Conservation (phyloP, 1,140 invertebrate genomes). For the Drosophila kikkawai region DNA sequence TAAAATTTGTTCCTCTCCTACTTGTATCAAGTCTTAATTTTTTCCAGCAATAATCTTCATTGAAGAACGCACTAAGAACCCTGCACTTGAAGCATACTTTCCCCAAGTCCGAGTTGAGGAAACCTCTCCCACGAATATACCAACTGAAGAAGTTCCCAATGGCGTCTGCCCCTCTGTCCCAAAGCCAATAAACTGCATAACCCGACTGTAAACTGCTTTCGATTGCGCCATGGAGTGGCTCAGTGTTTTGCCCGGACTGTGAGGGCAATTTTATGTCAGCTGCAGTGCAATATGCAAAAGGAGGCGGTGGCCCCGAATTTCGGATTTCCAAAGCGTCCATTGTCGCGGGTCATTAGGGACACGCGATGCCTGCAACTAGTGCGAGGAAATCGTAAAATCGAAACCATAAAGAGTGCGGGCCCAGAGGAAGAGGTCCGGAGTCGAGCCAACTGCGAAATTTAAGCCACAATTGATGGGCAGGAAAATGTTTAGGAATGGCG, state of each 20-base stretch:
- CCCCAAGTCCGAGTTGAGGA: not conserved
- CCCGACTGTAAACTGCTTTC: slow-evolving; percentile 24
- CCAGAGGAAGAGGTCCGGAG: not conserved
- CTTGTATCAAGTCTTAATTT: not conserved
- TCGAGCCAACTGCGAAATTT: slow-evolving; percentile 25
- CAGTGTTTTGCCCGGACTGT: slow-evolving; percentile 19
- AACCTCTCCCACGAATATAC: not conserved
- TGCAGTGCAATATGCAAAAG: slow-evolving; percentile 58
- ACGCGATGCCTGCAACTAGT: slow-evolving; percentile 58
- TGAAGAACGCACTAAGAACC: not conserved
- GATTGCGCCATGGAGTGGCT: slow-evolving; percentile 19
- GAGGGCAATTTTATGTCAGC: slow-evolving; percentile 58
- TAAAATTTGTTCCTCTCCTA: not conserved
- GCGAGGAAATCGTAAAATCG: slow-evolving; percentile 44
- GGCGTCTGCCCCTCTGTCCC: not conserved
- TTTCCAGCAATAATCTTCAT: not conserved
- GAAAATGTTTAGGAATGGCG: slow-evolving; percentile 31
- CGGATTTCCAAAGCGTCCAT: slow-evolving; percentile 47
- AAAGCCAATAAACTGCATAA: slow-evolving; percentile 46
- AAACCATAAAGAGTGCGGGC: slow-evolving; percentile 20
- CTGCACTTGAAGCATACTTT: not conserved
- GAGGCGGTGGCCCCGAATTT: slow-evolving; percentile 59
- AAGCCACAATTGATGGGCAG: slow-evolving; percentile 49
- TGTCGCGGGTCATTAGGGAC: slow-evolving; percentile 59
- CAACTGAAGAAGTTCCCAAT: not conserved